Evolutionary conservation across 1,140 invertebrate species (phyloP), one percentile per base, ranked within the genome.

Genomic region (Sogatella furcifera): DNA sequence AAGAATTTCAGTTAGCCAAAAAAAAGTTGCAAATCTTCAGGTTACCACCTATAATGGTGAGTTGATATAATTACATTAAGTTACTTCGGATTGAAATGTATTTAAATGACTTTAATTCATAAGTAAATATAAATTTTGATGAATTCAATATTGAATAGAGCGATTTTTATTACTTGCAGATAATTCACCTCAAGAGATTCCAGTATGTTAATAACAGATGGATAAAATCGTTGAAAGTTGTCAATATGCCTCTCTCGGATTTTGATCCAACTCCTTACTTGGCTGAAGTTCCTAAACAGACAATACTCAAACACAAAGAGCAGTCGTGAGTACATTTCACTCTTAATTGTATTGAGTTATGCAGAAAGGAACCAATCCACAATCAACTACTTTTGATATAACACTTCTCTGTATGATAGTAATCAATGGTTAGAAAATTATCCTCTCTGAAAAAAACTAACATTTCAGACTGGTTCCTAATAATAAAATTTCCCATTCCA

Each of bases 181-280:
- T 94, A 69, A 82, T 95, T 9, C 91, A 94, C 70, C 71, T 95
- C 57, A 95, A 95, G 70, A 79, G 92, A 28, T 95, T 95, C 73
- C 91, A 94, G 73, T 90, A 83, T 69, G 81, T 92, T 8, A 89
- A 90, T 71, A 86, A 83, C 68, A 86, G 89, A 69, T 94, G 90
- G 90, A 85, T 94, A n/a, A 95, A 95, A 71, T 93, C 90, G 0
- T 89, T 92, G 69, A 94, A 93, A 72, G 88, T 90, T 46, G 91
- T 95, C 0, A 85, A 90, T 68, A 94, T 94, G 70, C 90, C 90
- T 0, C 83, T 87, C 62, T 78, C 83, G 60, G 78, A 90, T 68
- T 92, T 94, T 71, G 88, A 93, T 72, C 89, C 88, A 0, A 88
- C 86, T 0, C 80, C 81, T 1, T 92, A 87, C 75, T 72, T 91